Conservation (phyloP, 2,113 vertebrate species). For the Mormyrus lacerda region DNA sequence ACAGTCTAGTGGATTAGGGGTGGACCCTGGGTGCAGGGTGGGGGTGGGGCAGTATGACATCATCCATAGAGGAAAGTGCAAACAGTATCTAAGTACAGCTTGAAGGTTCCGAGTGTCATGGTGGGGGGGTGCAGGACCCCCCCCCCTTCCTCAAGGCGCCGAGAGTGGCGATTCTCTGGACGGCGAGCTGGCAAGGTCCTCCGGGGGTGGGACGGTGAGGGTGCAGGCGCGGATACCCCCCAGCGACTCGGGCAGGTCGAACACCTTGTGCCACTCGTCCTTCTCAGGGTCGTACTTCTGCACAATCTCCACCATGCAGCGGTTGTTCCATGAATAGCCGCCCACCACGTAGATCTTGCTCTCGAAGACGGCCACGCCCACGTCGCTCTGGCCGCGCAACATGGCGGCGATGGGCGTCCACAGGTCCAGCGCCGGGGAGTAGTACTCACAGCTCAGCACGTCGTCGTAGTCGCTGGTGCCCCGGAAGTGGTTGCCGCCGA, state of each 20-base stretch:
- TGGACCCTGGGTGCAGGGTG: background rate
- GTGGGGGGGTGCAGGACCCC: slow-evolving; percentile 17
- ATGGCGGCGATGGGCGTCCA: slow-evolving; percentile 79
- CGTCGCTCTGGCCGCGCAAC: slow-evolving; percentile 76
- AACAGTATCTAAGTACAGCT: slow-evolving; percentile 43
- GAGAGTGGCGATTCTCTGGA: slow-evolving; percentile 74
- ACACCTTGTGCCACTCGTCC: slow-evolving; percentile 78
- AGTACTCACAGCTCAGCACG: slow-evolving; percentile 77
- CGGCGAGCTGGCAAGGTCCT: slow-evolving; percentile 67
- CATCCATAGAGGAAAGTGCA: slow-evolving; percentile 49
- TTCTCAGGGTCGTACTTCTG: slow-evolving; percentile 78
- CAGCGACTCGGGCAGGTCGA: slow-evolving; percentile 74
- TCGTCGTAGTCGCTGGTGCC: slow-evolving; percentile 79
- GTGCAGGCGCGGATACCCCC: slow-evolving; percentile 77
- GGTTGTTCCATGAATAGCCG: slow-evolving; percentile 80
- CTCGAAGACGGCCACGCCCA: slow-evolving; percentile 77
- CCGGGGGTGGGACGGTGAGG: slow-evolving; percentile 72
- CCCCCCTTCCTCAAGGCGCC: slow-evolving; percentile 55
- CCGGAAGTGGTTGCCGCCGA: slow-evolving; percentile 75
- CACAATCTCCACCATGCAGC: slow-evolving; percentile 79
- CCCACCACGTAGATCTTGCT: slow-evolving; percentile 79
- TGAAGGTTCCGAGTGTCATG: slow-evolving; percentile 23
- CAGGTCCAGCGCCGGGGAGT: slow-evolving; percentile 71
- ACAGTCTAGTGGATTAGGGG: slow-evolving; percentile 32
- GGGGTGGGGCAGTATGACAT: slow-evolving; percentile 38